Percentiles rank a stretch among this genome's conserved stretches.
Conservation (phyloP, 2,888 invertebrate genomes). For the Chydorus sphaericus region DNA sequence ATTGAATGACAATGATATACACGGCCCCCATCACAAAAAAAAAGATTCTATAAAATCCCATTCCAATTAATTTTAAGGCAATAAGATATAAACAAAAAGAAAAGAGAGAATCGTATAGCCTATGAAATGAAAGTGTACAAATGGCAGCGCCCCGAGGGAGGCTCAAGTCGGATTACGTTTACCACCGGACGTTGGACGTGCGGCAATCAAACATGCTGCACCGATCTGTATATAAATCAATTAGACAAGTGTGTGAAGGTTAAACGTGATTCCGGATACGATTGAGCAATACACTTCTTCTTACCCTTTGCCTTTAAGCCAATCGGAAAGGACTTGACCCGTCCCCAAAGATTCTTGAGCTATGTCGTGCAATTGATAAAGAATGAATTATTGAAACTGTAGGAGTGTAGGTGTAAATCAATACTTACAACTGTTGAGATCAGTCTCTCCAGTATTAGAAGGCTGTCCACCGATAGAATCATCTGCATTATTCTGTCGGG, state of each 20-base stretch:
- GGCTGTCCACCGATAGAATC: neutral
- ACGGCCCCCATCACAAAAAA: too few relatives aligned
- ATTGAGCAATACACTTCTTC: neutral
- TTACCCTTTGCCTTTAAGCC: conserved; percentile 5
- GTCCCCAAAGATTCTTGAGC: neutral
- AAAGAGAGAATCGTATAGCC: too few relatives aligned
- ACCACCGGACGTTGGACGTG: too few relatives aligned
- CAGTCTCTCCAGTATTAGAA: neutral
- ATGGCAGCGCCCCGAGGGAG: too few relatives aligned
- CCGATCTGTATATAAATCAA: neutral
- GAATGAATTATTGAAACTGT: neutral
- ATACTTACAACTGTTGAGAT: neutral
- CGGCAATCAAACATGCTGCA: neutral
- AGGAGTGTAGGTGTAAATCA: neutral
- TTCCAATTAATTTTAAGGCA: conserved; percentile 3
- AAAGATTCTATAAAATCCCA: too few relatives aligned
- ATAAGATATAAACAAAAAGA: neutral
- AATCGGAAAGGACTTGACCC: conserved; percentile 3
- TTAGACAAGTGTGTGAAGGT: neutral
- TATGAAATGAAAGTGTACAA: too few relatives aligned
- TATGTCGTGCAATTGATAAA: neutral
- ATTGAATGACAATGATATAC: too few relatives aligned
- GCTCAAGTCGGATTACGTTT: too few relatives aligned
- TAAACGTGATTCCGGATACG: too few relatives aligned
- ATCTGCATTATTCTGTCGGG: neutral